Percentiles rank a stretch among this genome's conserved stretches.
phyloP scores from a whole-genome alignment of 92 coral and sea anemone species.

The Porites lobata region DNA sequence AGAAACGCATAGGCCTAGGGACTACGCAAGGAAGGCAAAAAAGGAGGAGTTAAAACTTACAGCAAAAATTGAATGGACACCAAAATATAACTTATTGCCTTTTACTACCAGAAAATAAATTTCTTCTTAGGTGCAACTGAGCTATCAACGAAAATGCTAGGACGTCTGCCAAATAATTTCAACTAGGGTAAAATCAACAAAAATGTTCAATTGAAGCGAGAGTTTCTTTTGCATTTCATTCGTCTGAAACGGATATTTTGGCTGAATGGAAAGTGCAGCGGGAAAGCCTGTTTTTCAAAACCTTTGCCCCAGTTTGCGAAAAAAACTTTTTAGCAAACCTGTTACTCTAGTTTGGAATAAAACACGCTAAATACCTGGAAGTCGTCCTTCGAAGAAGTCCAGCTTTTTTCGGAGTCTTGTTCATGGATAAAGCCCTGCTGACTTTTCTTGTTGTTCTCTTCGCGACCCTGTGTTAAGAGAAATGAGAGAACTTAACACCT shows the following conservation, averaged over 20 bases:
- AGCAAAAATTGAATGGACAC: background rate
- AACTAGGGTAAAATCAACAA: too few species aligned
- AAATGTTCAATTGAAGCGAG: too few species aligned
- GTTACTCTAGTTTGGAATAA: background rate
- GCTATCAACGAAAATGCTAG: background rate
- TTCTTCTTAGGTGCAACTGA: too few species aligned
- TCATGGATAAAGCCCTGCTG: conserved; percentile 96
- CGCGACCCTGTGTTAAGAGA: conserved; percentile 79
- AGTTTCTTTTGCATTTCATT: too few species aligned
- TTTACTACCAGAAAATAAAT: too few species aligned
- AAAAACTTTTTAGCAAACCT: background rate
- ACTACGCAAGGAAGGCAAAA: background rate
- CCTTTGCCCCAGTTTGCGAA: background rate
- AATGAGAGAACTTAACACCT: background rate
- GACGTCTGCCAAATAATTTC: too few species aligned
- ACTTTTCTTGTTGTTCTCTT: conserved; percentile 95
- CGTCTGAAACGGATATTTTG: too few species aligned
- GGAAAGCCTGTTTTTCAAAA: background rate
- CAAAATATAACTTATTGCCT: too few species aligned
- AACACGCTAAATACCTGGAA: conserved; percentile 77
- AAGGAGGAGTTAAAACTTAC: too few species aligned
- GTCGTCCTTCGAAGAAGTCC: conserved; percentile 79
- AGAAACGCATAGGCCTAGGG: background rate
- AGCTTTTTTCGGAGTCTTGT: conserved; percentile 89
- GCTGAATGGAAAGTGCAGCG: too few species aligned